Evolutionary conservation across 2,797 vertebrate genomes (phyloP).

Genomic region (Hyperoplus lanceolatus): DNA sequence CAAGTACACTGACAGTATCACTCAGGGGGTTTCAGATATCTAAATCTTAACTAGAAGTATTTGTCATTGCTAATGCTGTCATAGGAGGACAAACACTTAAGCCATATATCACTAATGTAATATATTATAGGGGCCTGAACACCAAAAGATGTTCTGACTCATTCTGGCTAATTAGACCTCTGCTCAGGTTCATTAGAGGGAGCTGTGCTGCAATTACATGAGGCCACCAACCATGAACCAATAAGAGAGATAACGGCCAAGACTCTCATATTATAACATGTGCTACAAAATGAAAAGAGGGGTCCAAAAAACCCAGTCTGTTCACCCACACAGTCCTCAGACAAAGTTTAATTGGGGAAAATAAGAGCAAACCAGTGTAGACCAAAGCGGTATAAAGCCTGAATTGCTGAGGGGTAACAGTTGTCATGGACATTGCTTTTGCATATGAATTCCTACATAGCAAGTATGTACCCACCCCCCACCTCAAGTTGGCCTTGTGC

Average conservation of each 20-base stretch:
- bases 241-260: not conserved
- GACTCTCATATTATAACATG: too few relatives aligned
- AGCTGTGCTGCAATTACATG: not conserved
- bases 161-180: not conserved
- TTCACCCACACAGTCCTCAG: not conserved
- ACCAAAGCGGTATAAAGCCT: not conserved
- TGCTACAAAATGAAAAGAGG: not conserved
- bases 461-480: not conserved
- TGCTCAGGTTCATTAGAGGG: not conserved
- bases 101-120: not conserved
- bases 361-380: constrained; percentile 9
- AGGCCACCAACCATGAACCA: not conserved
- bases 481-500: not conserved
- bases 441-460: too few relatives aligned
- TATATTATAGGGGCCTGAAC: not conserved
- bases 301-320: not conserved
- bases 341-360: not conserved
- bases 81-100: too few relatives aligned
- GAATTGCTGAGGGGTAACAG: not conserved
- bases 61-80: too few relatives aligned
- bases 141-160: not conserved
- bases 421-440: not conserved
- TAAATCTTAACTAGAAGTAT: not conserved
- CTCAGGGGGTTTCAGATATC: not conserved
- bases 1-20: not conserved